phyloP scores from a whole-genome alignment of 2,113 vertebrate species.

The Psittacara wagleri region DNA sequence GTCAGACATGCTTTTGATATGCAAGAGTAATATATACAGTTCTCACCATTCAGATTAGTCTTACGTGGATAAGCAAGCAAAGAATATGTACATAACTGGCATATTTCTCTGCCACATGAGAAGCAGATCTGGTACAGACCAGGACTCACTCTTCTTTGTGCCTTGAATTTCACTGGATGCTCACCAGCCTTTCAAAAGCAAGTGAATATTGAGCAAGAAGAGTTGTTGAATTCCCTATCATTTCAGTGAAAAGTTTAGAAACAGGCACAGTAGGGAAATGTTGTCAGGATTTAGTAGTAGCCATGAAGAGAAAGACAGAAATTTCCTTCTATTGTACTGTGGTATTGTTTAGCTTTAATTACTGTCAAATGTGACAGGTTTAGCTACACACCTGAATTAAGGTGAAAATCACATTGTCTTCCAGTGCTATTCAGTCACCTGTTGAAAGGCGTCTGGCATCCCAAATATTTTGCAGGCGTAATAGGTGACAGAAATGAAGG shows the following conservation, averaged over 20 bases:
- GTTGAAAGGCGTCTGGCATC: background rate
- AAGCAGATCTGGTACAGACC: background rate
- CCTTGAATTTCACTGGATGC: background rate
- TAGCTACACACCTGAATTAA: background rate
- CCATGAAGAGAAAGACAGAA: background rate
- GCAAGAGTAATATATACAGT: background rate
- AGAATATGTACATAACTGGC: background rate
- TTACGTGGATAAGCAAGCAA: background rate
- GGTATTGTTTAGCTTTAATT: background rate
- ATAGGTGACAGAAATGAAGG: background rate
- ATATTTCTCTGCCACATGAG: background rate
- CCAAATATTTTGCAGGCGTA: background rate
- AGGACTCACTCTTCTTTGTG: background rate
- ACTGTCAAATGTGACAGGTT: background rate
- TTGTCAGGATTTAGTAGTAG: background rate
- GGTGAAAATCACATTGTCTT: background rate
- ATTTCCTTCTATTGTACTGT: background rate
- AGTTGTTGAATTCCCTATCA: background rate
- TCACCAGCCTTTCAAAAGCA: background rate
- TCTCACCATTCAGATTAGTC: background rate
- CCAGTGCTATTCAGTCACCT: background rate
- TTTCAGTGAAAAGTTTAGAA: background rate
- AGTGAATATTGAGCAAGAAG: background rate
- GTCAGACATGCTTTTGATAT: background rate
- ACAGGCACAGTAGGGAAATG: background rate